Base-by-base conservation (phyloP, 1,140 invertebrate species). In the Pinna nobilis region DNA sequence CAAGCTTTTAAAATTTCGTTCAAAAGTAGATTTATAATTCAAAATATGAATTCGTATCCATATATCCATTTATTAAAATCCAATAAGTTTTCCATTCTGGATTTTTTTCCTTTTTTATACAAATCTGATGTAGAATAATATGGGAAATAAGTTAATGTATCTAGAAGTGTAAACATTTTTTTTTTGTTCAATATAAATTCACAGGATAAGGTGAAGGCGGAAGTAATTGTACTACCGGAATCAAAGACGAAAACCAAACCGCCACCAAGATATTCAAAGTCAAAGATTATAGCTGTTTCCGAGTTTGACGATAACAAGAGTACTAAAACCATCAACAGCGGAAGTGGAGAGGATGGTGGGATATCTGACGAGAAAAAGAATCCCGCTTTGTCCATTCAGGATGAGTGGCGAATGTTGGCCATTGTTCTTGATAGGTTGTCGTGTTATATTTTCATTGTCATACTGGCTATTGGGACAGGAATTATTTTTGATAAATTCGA, bases 351-450 rank as follows among this genome's bases (percentile, higher is more conserved):
- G n/a, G n/a, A n/a, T n/a, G n/a, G n/a, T n/a, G n/a, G n/a, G n/a
- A n/a, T n/a, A n/a, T n/a, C n/a, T n/a, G n/a, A n/a, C n/a, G n/a
- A n/a, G n/a, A n/a, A n/a, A n/a, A n/a, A n/a, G n/a, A n/a, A n/a
- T n/a, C n/a, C n/a, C n/a, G n/a, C n/a, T n/a, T n/a, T n/a, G n/a
- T n/a, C n/a, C n/a, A 18, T 28, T 9, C 35, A 39, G 25, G 59
- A 63, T 2, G 59, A 63, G 15, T 63, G 59, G 59, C 39, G 18
- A 32, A 44, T 37, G 1, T 41, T 63, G 11, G 59, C 59, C 9
- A n/a, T 20, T 23, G 28, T 63, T 23, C 15, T 63, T 18, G 59
- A 63, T 23, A 63, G 59, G 25, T 23, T 63, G n/a, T 39, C 59
- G 7, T 63, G 39, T 32, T 63, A 63, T 23, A 20, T 63, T 6